Conservation (phyloP, 2,113 vertebrate species). For the Clarias magur region DNA sequence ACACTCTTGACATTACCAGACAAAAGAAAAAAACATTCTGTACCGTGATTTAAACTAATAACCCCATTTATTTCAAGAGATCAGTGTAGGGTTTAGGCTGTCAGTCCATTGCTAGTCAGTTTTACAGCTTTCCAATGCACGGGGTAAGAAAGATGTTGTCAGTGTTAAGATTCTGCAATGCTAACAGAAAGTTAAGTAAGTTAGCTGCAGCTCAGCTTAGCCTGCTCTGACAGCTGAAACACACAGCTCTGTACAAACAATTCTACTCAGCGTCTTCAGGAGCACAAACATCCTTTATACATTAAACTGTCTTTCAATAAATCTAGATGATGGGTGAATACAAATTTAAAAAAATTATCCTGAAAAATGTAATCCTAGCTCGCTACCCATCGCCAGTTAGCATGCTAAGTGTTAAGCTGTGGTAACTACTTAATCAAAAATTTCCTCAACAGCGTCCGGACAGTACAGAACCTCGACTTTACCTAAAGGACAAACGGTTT, state of each 20-base stretch:
- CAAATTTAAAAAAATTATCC: too few relatives aligned
- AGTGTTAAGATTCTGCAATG: background rate
- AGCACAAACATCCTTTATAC: too few relatives aligned
- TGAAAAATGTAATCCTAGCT: conserved; percentile 1
- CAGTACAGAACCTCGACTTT: background rate
- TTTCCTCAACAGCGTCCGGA: background rate
- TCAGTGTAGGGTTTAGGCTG: background rate
- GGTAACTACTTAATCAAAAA: background rate
- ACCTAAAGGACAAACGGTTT: background rate
- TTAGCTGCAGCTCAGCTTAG: background rate
- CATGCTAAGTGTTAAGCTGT: background rate
- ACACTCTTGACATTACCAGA: background rate
- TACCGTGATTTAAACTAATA: background rate
- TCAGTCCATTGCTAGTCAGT: background rate
- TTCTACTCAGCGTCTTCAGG: background rate
- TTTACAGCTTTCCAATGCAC: background rate
- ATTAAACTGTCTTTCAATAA: background rate
- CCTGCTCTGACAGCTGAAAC: conserved; percentile 1
- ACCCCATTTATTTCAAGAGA: background rate
- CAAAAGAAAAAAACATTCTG: background rate
- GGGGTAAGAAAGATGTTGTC: background rate
- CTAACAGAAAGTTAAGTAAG: background rate
- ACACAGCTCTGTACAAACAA: background rate
- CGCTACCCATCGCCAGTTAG: conserved; percentile 38
- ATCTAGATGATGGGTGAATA: background rate